Conservation (phyloP, 2,888 invertebrate genomes). For the Drosophila neonasuta region DNA sequence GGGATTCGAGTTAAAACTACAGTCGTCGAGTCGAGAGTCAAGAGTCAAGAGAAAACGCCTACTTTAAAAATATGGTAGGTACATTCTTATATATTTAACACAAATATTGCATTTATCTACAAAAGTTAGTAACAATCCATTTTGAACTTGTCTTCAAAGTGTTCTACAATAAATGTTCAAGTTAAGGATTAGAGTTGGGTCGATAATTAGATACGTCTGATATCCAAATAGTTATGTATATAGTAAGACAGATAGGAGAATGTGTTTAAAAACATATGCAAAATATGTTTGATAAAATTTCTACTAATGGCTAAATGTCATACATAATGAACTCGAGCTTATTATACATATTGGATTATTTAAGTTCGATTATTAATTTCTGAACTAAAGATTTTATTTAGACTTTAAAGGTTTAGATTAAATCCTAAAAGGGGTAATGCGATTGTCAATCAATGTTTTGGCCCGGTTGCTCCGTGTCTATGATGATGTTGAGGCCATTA, state of each 20-base stretch:
- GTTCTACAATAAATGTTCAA: slow-evolving; percentile 19
- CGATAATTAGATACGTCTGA: slow-evolving; percentile 19
- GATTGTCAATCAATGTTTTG: slow-evolving; percentile 68
- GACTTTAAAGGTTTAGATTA: slow-evolving; percentile 21
- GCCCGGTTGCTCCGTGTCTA: slow-evolving; percentile 35
- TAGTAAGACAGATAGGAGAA: slow-evolving; percentile 29
- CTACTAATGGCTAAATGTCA: slow-evolving; percentile 62
- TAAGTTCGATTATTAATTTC: slow-evolving; percentile 1
- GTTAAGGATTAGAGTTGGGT: slow-evolving; percentile 26
- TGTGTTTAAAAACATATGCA: slow-evolving; percentile 29
- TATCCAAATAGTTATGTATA: slow-evolving; percentile 13
- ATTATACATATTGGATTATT: slow-evolving; percentile 21
- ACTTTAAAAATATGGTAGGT: slow-evolving; percentile 74
- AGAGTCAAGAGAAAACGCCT: slow-evolving; percentile 70
- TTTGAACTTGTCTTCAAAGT: slow-evolving; percentile 64
- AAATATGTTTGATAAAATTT: slow-evolving; percentile 59
- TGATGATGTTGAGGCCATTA: slow-evolving; percentile 31
- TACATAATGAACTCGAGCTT: slow-evolving; percentile 37
- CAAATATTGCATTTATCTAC: slow-evolving; percentile 73
- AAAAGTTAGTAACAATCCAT: slow-evolving; percentile 71
- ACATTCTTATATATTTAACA: slow-evolving; percentile 53
- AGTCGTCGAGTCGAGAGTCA: slow-evolving; percentile 66
- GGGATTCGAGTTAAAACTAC: slow-evolving; percentile 57
- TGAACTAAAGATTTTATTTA: slow-evolving; percentile 21
- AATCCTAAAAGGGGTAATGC: slow-evolving; percentile 63